Evolutionary conservation across 1,140 invertebrate species (phyloP), one percentile per base, ranked within the genome.

Genomic region (Drosophila kanapiae): DNA sequence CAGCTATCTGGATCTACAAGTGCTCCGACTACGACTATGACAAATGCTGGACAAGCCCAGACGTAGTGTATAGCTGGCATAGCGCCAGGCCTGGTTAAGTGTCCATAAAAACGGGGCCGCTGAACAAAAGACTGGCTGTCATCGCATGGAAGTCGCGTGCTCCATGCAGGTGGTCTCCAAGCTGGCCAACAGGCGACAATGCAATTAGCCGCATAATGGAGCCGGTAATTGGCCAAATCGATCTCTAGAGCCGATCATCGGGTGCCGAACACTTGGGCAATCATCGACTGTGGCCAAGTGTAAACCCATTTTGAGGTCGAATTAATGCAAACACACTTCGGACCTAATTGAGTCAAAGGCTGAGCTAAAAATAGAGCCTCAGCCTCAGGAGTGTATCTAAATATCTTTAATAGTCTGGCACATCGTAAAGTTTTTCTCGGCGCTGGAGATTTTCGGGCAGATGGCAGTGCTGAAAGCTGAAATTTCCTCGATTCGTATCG

Each of bases 331-430:
- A 82, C 82, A 86, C 80, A 79, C 67, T 68, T 65, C 14, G 63
- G 63, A 47, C 48, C 63, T 65, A 82, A 85, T 85, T 62, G 72
- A 81, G 65, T 64, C 78, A 49, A 61, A 69, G 63, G 61, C 62
- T 45, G 51, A 51, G 45, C 56, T 58, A 35, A 78, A 80, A 74
- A 83, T 74, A 77, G 71, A 67, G 18, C 18, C 42, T 57, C 40
- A 9, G 33, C 23, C 53, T 37, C 59, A 60, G 60, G 42, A 67
- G 59, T 27, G 53, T 54, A 69, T 47, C 42, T 54, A 83, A 80
- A 69, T 77, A 65, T 90, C 78, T 72, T 68, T 80, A 84, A 90
- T 84, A 75, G 84, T 78, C 87, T 87, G 67, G 77, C 84, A 87
- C 77, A 69, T 90, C 84, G 60, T 87, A 81, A 87, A 87, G 74